phyloP scores from a whole-genome alignment of 2,888 invertebrate genomes.

The Diarsia mendica region DNA sequence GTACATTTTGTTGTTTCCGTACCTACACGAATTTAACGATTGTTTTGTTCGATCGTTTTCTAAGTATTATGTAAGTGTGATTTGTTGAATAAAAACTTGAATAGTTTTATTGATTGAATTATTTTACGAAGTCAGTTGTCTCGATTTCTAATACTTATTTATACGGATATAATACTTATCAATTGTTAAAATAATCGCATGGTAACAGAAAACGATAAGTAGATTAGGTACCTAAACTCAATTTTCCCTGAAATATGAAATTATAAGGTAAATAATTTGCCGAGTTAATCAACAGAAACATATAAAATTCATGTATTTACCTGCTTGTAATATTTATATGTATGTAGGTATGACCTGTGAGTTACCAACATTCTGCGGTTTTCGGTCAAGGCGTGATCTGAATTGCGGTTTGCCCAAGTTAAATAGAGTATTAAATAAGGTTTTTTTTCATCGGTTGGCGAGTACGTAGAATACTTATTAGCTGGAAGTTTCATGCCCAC shows the following conservation, averaged over 20 bases:
- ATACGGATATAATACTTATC: not conserved
- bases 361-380: constrained; percentile 69
- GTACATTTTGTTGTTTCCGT: constrained; percentile 28
- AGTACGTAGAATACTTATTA: constrained; percentile 50
- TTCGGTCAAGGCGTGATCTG: constrained; percentile 68
- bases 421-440: constrained; percentile 66
- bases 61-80: not conserved
- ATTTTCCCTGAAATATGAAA: constrained; percentile 18
- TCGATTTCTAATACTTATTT: not conserved
- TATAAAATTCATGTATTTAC: constrained; percentile 53
- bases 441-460: constrained; percentile 49
- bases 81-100: not conserved
- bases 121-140: not conserved
- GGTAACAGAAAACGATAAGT: not conserved
- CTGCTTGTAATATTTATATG: constrained; percentile 39
- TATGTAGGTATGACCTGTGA: constrained; percentile 42
- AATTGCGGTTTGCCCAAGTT: constrained; percentile 68
- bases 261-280: constrained; percentile 30
- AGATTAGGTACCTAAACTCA: not conserved
- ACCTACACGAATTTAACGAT: constrained; percentile 10
- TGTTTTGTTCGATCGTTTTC: constrained; percentile 8
- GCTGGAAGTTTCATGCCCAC: constrained; percentile 33
- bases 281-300: constrained; percentile 36
- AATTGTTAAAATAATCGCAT: not conserved
- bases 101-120: constrained; percentile 2